Percentiles rank a stretch among this genome's conserved stretches.
Conservation (phyloP, 2,797 vertebrate species). For the Myotis planiceps region DNA sequence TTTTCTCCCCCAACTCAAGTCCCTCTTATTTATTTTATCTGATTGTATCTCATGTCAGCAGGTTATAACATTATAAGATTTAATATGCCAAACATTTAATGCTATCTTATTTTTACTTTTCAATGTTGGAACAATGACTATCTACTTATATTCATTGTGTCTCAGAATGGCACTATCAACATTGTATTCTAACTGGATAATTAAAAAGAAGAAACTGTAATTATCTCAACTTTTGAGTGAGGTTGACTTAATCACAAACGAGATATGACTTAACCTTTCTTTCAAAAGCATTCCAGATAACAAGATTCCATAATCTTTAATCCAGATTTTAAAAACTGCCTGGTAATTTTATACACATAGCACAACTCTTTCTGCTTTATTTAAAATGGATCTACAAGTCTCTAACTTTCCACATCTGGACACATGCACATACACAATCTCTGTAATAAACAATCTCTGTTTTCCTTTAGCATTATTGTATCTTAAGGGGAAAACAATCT, state of each 20-base stretch:
- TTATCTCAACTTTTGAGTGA: conserved; percentile 10
- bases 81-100: conserved; percentile 61
- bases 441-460: conserved; percentile 43
- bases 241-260: conserved; percentile 37
- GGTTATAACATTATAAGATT: conserved; percentile 64
- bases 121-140: conserved; percentile 51
- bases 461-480: conserved; percentile 73
- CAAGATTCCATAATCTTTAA: conserved; percentile 48
- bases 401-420: conserved; percentile 67
- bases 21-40: conserved; percentile 66
- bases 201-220: conserved; percentile 26
- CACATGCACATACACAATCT: conserved; percentile 44
- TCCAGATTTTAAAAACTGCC: conserved; percentile 46
- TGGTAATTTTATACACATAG: conserved; percentile 39
- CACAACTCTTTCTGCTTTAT: background rate
- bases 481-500: conserved; percentile 63
- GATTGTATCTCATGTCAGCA: conserved; percentile 75
- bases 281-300: conserved; percentile 53
- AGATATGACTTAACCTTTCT: conserved; percentile 46
- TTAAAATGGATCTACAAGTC: conserved; percentile 44
- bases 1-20: conserved; percentile 51
- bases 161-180: conserved; percentile 66
- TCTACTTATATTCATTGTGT: conserved; percentile 59
- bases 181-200: conserved; percentile 60
- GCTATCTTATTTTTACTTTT: conserved; percentile 49